These are phyloP conservation scores for Cheumatopsyche charites DNA, from an alignment of 1,140 invertebrate species.

Conservation along the genomic window DNA sequence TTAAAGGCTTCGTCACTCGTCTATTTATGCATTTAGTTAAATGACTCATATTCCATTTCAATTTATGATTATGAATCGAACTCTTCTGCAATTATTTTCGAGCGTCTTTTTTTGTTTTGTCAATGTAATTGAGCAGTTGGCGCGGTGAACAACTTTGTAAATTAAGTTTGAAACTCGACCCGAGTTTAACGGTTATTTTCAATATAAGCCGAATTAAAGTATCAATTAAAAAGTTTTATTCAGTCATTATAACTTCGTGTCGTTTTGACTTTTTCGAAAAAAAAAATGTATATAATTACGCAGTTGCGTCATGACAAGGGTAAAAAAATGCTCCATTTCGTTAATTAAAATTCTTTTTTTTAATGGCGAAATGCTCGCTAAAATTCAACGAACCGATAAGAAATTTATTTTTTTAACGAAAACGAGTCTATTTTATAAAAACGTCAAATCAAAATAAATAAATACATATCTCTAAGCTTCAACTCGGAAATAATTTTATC, in stretches of 20 bases:
- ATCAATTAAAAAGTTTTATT: constrained; percentile 27
- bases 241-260: constrained; percentile 18
- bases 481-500: no score
- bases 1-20: no score
- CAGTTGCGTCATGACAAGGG: constrained; percentile 1
- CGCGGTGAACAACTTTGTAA: constrained; percentile 20
- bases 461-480: no score
- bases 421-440: no score
- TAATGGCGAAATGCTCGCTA: not conserved
- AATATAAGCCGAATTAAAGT: constrained; percentile 25
- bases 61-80: no score
- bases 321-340: constrained; percentile 4
- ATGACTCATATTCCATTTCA: no score
- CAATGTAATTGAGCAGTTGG: constrained; percentile 17
- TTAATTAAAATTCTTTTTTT: constrained; percentile 10
- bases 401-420: no score
- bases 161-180: constrained; percentile 23
- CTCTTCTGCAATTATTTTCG: no score
- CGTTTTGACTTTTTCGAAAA: constrained; percentile 15
- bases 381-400: no score
- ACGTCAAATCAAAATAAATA: no score
- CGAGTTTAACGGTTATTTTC: constrained; percentile 22
- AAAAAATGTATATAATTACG: constrained; percentile 13
- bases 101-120: no score
- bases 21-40: no score